Evolutionary conservation across 1,140 invertebrate species (phyloP), one percentile per base, ranked within the genome.

Genomic region (Sweltsa coloradensis): DNA sequence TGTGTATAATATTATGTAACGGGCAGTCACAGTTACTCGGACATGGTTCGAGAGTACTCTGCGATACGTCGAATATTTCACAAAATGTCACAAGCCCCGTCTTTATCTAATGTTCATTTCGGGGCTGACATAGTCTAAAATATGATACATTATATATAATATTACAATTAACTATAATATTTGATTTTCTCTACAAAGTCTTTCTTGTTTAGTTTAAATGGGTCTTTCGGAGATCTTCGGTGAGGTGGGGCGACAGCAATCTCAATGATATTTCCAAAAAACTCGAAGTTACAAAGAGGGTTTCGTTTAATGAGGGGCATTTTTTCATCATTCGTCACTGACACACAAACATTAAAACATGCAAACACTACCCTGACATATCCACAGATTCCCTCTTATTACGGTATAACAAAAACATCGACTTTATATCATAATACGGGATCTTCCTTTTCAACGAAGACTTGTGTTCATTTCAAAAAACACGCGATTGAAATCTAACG

Each of bases 71-170:
- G n/a, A n/a, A n/a, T n/a, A n/a, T n/a, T n/a, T n/a, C n/a, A n/a
- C n/a, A n/a, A n/a, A n/a, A n/a, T n/a, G n/a, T n/a, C n/a, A n/a
- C n/a, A n/a, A n/a, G n/a, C n/a, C n/a, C n/a, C n/a, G n/a, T n/a
- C n/a, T n/a, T n/a, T n/a, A n/a, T n/a, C n/a, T n/a, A n/a, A n/a
- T n/a, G n/a, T n/a, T n/a, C n/a, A n/a, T n/a, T n/a, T n/a, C n/a
- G n/a, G n/a, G n/a, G n/a, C n/a, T n/a, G n/a, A n/a, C n/a, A n/a
- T n/a, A n/a, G n/a, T n/a, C n/a, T n/a, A n/a, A n/a, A 44, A 44
- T 44, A 44, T 44, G 42, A 47, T 47, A 47, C 46, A 47, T 47
- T 47, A 47, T 47, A 41, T 47, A 47, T 45, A 45, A 34, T 41
- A 47, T 47, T 29, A 47, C n/a, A n/a, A n/a, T n/a, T 47, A 22